Percentiles rank a stretch among this genome's conserved stretches.
Evolutionary conservation across 2,113 vertebrate genomes (phyloP).

Genomic region (Nematolebias whitei): DNA sequence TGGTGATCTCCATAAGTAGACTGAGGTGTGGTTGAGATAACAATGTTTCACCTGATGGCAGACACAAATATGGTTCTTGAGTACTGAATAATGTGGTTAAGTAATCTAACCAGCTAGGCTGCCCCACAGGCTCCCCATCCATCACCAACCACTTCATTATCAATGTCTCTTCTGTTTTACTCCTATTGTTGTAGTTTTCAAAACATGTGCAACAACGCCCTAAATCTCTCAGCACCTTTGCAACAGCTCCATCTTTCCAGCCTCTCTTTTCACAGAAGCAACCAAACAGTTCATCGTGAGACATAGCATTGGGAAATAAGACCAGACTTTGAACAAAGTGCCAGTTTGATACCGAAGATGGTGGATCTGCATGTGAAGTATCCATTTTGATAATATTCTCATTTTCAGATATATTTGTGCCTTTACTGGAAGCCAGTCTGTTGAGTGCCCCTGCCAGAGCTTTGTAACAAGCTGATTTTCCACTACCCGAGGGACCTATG

Average conservation of each 20-base stretch:
- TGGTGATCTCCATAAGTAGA: slow-evolving; percentile 82
- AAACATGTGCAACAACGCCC: slow-evolving; percentile 14
- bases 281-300: slow-evolving; percentile 81
- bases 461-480: slow-evolving; percentile 84
- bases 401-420: slow-evolving; percentile 6
- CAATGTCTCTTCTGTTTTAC: not conserved
- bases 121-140: slow-evolving; percentile 78
- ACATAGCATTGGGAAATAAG: slow-evolving; percentile 84
- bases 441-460: slow-evolving; percentile 79
- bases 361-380: slow-evolving; percentile 5
- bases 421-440: slow-evolving; percentile 59
- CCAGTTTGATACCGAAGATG: slow-evolving; percentile 40
- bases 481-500: slow-evolving; percentile 84
- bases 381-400: not conserved
- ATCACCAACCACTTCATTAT: slow-evolving; percentile 83
- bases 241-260: slow-evolving; percentile 79
- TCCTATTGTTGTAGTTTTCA: slow-evolving; percentile 2
- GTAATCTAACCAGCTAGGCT: slow-evolving; percentile 81
- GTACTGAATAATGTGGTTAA: slow-evolving; percentile 75
- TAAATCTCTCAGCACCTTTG: slow-evolving; percentile 66
- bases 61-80: slow-evolving; percentile 65
- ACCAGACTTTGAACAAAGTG: slow-evolving; percentile 72
- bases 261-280: slow-evolving; percentile 55
- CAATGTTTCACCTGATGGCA: slow-evolving; percentile 79
- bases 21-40: slow-evolving; percentile 58